Base-by-base conservation (phyloP, 2,888 invertebrate species). In the Matsumyia berberina region DNA sequence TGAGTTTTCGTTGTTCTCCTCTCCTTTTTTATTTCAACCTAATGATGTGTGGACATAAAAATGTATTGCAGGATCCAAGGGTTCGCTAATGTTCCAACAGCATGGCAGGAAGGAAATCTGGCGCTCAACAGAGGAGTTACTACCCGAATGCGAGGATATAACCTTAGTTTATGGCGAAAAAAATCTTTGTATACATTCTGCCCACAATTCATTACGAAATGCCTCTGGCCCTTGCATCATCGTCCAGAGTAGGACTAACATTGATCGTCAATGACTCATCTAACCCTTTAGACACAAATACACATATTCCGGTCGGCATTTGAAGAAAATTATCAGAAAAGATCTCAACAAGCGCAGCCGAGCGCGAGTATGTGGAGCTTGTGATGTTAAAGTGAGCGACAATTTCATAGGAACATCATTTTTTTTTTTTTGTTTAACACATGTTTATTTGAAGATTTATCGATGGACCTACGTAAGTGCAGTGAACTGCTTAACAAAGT, bases 201-300 rank as follows among this genome's bases (percentile, higher is more conserved):
- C 66, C 66, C 66, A 76, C 76, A 76, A 67, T 76, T 76, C 76
- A 76, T 74, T 76, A 66, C 31, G 66, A 51, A 46, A 67, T 57
- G 76, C 76, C 76, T 49, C 19, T 49, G 66, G 76, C 66, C 64
- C 12, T 37, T 74, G 57, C 49, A 66, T 49, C 66, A 64, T 74
- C 62, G 64, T 64, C 55, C 33, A 33, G 29, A 46, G 24, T 29
- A 24, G 44, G 9, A 24, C 46, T 33, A n/a, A 35, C n/a, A 86
- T 4, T 89, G 6, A 62, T 90, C 5, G 58, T 62, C 1, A 87
- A 82, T 19, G 83, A 39, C 64, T 85, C 33, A 15, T 69, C 76
- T 0, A 66, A 8, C 83, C 81, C 1, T 8, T n/a, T 44, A 77
- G 83, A 53, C 0, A n/a, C 42, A 42, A 24, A n/a, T 35, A 11